Evolutionary conservation across 2,797 vertebrate genomes (phyloP), one percentile per base, ranked within the genome.

Genomic region (Ctenochaetus hawaiiensis): DNA sequence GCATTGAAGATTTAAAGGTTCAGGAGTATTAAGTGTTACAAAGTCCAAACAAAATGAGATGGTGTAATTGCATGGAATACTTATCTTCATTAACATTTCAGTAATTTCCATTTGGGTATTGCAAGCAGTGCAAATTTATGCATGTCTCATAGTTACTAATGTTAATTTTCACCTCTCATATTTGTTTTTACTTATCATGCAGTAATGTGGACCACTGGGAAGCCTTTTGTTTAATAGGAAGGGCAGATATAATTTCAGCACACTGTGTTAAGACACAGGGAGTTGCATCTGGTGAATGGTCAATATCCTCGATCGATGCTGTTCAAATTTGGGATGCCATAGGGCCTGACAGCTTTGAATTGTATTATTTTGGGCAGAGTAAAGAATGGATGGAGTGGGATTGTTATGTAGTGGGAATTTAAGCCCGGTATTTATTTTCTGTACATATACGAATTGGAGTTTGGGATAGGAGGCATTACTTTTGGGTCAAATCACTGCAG

Each of bases 221-320:
- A 84, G 72, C 43, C 64, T 61, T 68, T 86, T 86, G 78, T 92
- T 84, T 91, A 88, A 89, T 86, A 82, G 81, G 80, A 66, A 89
- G 91, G 66, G 72, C 83, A 87, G 83, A 83, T 87, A 87, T 90
- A 84, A 92, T 92, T 92, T 87, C 80, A 86, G 75, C 64, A 23
- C 87, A 67, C 75, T 60, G 75, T 82, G 82, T 84, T 87, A 82
- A 92, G 85, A 89, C 85, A 80, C 75, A 59, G 78, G 66, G 83
- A 88, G 87, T 75, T 92, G 89, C 90, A 87, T 90, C 87, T 89
- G 83, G 92, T 84, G 86, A 83, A 83, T 92, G 91, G 92, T 94
- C 94, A 95, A 94, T 95, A 95, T 89, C 91, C 87, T 81, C 80
- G 80, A 94, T 95, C 94, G 85, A 94, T 95, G 88, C 75, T 86